These are phyloP conservation scores for Athalia circularis DNA, from an alignment of 2,888 invertebrate species.

Conservation along the genomic window DNA sequence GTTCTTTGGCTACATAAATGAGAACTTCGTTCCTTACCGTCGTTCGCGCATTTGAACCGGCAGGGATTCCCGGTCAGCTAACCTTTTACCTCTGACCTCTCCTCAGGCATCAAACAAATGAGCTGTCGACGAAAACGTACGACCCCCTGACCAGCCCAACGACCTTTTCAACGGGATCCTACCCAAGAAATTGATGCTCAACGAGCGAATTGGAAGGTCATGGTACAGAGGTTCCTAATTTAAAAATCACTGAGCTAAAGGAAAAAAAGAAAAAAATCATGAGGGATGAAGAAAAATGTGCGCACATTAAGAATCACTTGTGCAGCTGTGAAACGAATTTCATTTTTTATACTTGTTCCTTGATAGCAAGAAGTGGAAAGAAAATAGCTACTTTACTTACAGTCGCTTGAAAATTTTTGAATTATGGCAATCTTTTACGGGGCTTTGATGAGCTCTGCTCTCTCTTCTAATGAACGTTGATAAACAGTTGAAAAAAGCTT, in stretches of 20 bases:
- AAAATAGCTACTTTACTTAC: too few relatives aligned
- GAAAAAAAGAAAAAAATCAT: too few relatives aligned
- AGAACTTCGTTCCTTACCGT: constrained; percentile 2
- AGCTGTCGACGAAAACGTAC: constrained; percentile 1
- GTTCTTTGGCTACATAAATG: constrained; percentile 5
- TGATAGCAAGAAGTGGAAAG: too few relatives aligned
- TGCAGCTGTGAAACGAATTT: too few relatives aligned
- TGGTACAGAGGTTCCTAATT: neutral
- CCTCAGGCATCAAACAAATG: constrained; percentile 22
- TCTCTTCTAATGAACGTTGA: too few relatives aligned
- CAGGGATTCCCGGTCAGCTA: constrained; percentile 13
- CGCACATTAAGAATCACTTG: too few relatives aligned
- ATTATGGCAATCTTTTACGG: too few relatives aligned
- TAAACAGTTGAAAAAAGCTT: too few relatives aligned
- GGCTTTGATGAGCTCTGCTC: too few relatives aligned
- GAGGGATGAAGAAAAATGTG: too few relatives aligned
- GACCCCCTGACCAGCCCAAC: neutral
- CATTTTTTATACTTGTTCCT: too few relatives aligned
- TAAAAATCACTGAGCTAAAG: neutral
- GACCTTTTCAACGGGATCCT: constrained; percentile 20
- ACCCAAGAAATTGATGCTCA: neutral
- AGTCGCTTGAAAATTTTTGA: too few relatives aligned
- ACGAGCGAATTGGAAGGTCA: neutral
- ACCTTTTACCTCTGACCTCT: constrained; percentile 23
- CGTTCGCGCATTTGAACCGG: constrained; percentile 22